Percentiles rank a stretch among this genome's conserved stretches.
These are phyloP conservation scores for Emydocephalus ijimae DNA, from an alignment of 2,113 vertebrate species.

Conservation along the genomic window DNA sequence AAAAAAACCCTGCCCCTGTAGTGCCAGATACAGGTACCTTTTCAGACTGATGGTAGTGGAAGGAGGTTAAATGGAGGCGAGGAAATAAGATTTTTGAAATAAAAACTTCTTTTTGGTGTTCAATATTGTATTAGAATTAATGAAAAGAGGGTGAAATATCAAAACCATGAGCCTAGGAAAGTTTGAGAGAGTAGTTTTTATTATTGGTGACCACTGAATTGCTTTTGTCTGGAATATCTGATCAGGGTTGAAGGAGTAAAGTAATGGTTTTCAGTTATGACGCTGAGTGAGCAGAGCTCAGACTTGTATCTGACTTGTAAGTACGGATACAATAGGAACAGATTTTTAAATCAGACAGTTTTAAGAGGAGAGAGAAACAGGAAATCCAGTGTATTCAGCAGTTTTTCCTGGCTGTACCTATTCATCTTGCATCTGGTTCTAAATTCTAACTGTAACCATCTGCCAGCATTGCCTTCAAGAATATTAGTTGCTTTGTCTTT, in stretches of 20 bases:
- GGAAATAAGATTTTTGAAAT: neutral
- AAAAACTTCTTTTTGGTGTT: neutral
- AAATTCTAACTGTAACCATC: neutral
- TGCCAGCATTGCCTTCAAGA: neutral
- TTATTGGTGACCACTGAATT: neutral
- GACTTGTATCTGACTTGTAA: neutral
- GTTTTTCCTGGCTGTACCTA: neutral
- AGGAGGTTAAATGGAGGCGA: neutral
- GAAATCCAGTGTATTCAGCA: fast-evolving
- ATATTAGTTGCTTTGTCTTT: neutral
- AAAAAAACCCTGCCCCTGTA: neutral
- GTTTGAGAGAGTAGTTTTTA: neutral
- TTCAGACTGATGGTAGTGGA: neutral
- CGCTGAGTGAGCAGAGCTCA: neutral
- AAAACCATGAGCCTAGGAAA: neutral
- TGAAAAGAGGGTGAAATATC: neutral
- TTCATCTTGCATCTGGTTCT: neutral
- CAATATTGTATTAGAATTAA: neutral
- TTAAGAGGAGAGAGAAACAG: neutral
- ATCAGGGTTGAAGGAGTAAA: too few species aligned
- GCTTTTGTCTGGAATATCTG: neutral
- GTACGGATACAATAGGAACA: neutral
- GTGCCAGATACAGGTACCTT: neutral
- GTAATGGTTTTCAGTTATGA: neutral
- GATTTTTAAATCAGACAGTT: neutral